A percentile compares a stretch with the other conserved stretches of the same genome.
phyloP scores from a whole-genome alignment of 1,140 invertebrate species.

The Alviniconcha marisindica region DNA sequence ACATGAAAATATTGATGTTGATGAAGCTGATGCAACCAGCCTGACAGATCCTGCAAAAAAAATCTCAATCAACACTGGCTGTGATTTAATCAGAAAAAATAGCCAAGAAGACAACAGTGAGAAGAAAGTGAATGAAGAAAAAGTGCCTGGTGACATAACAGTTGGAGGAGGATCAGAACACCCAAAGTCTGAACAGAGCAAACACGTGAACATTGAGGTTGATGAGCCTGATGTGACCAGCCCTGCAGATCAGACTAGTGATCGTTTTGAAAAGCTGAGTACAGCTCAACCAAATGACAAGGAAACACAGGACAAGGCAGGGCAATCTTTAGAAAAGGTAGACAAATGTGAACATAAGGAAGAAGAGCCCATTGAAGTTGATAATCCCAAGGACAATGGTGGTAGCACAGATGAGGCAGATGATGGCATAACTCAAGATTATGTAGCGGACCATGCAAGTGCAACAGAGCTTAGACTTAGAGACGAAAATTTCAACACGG shows the following conservation, averaged over 20 bases:
- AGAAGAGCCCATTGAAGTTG: slow-evolving; percentile 15
- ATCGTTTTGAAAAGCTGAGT: too few species aligned
- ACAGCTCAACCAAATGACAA: too few species aligned
- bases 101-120: too few species aligned
- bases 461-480: background rate
- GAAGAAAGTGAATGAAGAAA: too few species aligned
- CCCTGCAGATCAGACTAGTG: too few species aligned
- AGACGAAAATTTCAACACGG: background rate
- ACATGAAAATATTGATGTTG: background rate
- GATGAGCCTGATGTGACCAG: too few species aligned
- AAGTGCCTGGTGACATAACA: too few species aligned
- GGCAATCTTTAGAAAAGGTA: background rate
- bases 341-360: background rate
- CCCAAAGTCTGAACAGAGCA: too few species aligned
- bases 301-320: background rate
- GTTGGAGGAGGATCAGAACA: too few species aligned
- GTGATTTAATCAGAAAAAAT: background rate
- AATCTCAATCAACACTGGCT: too few species aligned
- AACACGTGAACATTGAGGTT: too few species aligned
- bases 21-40: background rate
- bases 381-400: background rate
- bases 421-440: background rate
- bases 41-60: too few species aligned
- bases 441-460: background rate
- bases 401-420: background rate